Conservation (phyloP, 2,888 invertebrate genomes). For the Ophioninae sp. region DNA sequence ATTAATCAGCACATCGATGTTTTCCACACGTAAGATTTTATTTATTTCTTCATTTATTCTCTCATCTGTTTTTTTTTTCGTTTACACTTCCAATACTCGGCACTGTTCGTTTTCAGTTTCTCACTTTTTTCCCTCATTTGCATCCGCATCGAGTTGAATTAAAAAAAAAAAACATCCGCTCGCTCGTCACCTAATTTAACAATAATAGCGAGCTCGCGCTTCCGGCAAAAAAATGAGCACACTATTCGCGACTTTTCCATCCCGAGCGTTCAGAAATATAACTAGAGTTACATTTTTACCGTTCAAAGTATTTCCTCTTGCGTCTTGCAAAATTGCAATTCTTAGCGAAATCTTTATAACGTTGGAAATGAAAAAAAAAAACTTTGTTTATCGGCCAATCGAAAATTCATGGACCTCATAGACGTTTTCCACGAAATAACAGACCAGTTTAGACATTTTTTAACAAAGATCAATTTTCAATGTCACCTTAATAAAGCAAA, state of each 20-base stretch:
- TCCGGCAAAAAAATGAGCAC: background rate
- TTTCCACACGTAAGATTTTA: slow-evolving; percentile 62
- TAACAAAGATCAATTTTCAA: background rate
- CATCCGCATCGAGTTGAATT: background rate
- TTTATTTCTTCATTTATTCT: slow-evolving; percentile 46
- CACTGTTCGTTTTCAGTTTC: background rate
- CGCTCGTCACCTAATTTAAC: background rate
- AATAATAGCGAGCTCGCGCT: background rate
- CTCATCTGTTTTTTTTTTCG: slow-evolving; percentile 19
- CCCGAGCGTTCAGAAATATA: background rate
- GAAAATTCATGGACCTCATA: background rate
- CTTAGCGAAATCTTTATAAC: too few relatives aligned
- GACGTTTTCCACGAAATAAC: background rate
- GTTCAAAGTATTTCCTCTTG: background rate
- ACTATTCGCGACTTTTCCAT: background rate
- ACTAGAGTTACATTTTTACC: background rate
- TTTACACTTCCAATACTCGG: slow-evolving; percentile 7
- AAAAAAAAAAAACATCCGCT: background rate
- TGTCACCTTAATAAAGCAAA: background rate
- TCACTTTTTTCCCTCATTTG: background rate
- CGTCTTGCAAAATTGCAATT: too few relatives aligned
- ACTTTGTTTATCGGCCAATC: too few relatives aligned
- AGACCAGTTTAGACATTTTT: background rate
- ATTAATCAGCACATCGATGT: slow-evolving; percentile 57
- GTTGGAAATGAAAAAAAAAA: too few relatives aligned